A percentile compares a stretch with the other conserved stretches of the same genome.
Conservation (phyloP, 2,113 vertebrate species). For the Bombycilla garrulus region DNA sequence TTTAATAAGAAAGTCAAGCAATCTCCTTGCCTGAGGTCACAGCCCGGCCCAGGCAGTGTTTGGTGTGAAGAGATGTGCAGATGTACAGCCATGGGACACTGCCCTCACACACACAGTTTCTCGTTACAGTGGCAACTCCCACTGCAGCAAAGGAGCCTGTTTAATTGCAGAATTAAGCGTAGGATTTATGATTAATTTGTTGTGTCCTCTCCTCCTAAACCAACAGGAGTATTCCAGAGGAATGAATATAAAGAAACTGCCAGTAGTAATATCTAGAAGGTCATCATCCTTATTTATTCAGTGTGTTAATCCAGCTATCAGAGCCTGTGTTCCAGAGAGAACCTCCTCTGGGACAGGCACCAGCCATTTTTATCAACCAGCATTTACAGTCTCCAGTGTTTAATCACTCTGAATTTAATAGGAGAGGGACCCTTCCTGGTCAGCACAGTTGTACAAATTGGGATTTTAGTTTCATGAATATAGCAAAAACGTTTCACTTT, state of each 20-base stretch:
- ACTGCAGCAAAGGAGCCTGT: neutral
- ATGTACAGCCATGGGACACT: neutral
- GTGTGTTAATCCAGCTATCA: neutral
- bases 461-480: neutral
- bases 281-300: constrained; percentile 9
- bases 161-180: neutral
- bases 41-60: neutral
- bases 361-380: neutral
- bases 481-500: neutral
- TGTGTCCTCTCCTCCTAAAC: neutral
- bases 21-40: neutral
- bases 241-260: neutral
- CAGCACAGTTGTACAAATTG: neutral
- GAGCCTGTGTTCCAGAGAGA: neutral
- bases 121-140: neutral
- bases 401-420: neutral
- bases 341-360: neutral
- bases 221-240: neutral
- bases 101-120: neutral
- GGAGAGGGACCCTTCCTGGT: neutral
- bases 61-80: neutral
- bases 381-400: neutral
- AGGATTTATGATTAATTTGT: neutral
- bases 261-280: neutral
- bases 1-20: neutral